A percentile compares a stretch with the other conserved stretches of the same genome.
Conservation (phyloP, 2,888 invertebrate genomes). For the Eristalis intricaria region DNA sequence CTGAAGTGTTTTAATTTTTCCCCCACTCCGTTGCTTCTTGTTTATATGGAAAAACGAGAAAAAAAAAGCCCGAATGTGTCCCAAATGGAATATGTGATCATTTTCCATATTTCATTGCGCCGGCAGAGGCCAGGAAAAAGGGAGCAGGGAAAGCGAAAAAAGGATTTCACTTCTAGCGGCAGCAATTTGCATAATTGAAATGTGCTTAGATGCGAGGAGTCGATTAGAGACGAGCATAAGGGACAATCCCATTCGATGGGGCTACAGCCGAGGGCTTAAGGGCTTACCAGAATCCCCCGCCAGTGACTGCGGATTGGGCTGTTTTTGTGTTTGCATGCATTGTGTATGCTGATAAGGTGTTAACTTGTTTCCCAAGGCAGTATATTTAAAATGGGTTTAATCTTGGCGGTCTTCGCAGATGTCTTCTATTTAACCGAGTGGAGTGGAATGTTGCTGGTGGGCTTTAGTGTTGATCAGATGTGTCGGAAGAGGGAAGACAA, state of each 20-base stretch:
- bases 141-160: not conserved
- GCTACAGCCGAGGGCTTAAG: not conserved
- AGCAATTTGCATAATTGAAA: slow-evolving; percentile 27
- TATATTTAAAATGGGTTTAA: not conserved
- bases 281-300: not conserved
- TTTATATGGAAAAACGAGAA: not conserved
- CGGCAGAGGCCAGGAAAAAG: not conserved
- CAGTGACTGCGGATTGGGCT: not conserved
- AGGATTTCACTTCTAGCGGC: not conserved
- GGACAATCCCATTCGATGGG: not conserved
- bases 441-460: no score
- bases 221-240: not conserved
- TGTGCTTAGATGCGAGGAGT: slow-evolving; percentile 3
- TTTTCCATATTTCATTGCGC: not conserved
- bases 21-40: not conserved
- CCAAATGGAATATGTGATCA: not conserved
- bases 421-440: no score
- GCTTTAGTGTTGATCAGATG: no score
- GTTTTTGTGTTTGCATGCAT: not conserved
- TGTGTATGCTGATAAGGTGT: not conserved
- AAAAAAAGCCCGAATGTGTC: not conserved
- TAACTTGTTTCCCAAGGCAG: not conserved
- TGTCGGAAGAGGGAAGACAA: no score
- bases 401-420: not conserved
- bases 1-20: not conserved